Conservation (phyloP, 2,113 vertebrate genomes). For the Lepisosteus oculatus region DNA sequence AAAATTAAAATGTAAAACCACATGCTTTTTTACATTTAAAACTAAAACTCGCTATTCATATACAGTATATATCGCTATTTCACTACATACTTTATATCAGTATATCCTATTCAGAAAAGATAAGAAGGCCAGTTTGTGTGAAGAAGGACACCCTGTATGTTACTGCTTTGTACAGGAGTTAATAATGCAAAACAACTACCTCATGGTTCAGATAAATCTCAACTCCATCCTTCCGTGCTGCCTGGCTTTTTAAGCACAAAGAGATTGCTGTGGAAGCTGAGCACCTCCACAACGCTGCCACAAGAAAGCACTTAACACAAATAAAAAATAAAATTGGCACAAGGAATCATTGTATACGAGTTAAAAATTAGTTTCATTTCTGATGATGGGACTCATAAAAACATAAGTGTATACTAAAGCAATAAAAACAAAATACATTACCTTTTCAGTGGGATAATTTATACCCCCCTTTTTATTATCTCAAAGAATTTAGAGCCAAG, state of each 20-base stretch:
- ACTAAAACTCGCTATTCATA: too few species aligned
- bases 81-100: too few species aligned
- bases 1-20: too few species aligned
- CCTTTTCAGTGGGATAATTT: conserved; percentile 22
- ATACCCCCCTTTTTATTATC: conserved; percentile 20
- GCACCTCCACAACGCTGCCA: not conserved
- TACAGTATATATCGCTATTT: too few species aligned
- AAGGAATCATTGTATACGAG: conserved; percentile 3
- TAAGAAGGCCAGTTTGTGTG: too few species aligned
- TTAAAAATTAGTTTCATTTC: conserved; percentile 25
- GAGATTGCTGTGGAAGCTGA: not conserved
- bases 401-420: conserved; percentile 7
- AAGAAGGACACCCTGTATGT: too few species aligned
- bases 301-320: conserved; percentile 5
- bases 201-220: not conserved
- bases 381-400: conserved; percentile 15
- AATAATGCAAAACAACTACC: not conserved
- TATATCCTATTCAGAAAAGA: too few species aligned
- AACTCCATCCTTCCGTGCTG: not conserved
- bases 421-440: conserved; percentile 21
- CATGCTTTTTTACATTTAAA: too few species aligned
- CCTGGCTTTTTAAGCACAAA: not conserved
- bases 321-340: conserved; percentile 11
- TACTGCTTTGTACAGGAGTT: not conserved
- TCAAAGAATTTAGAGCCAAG: conserved; percentile 8